Base-by-base conservation (phyloP, 2,113 vertebrate genomes). In the Aldabrachelys gigantea region DNA sequence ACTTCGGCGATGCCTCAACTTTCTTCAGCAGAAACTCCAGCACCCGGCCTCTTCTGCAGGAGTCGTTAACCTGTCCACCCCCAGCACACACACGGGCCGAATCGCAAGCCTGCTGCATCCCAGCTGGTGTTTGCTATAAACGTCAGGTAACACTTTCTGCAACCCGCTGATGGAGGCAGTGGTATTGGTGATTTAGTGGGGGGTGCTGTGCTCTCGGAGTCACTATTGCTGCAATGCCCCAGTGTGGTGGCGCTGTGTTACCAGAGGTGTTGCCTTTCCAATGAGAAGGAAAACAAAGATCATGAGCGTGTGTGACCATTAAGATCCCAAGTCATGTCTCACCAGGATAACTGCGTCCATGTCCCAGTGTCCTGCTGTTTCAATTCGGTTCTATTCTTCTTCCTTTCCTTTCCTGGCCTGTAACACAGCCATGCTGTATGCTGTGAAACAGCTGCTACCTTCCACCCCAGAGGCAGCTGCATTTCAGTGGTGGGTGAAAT, bases 301-400 rank as follows among this genome's bases (percentile, higher is more conserved):
- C 6, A 14, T 17, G 14, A 16, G 29, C 14, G 7, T 1, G 6
- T 5, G 3, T 11, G 59, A 6, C 14, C 13, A 1, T 62, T 31
- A 12, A 62, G 16, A 16, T 62, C 59, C 14, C 31, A 10, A 8
- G 14, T 35, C 31, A 35, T 14, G 14, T 65, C 59, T 35, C 27
- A 31, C 29, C 29, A 62, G 57, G 27, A 4, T 29, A 31, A 11
- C 11, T 29, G 10, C 13, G 11, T 62, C 27, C 27, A 31, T 13
- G 12, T 13, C 27, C 57, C 27, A 59, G 27, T 31, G 57, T 62
- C 57, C 57, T 53, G 54, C 54, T 9, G 8, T 22, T 25, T 56
- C 22, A 25, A 10, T 56, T 56, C 54, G 25, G 25, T 56, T 56
- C 54, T 4, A 25, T 56, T 56, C 54, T 56, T 24, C 27, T 29